Conservation (phyloP, 2,888 invertebrate genomes). For the Diadromus collaris region DNA sequence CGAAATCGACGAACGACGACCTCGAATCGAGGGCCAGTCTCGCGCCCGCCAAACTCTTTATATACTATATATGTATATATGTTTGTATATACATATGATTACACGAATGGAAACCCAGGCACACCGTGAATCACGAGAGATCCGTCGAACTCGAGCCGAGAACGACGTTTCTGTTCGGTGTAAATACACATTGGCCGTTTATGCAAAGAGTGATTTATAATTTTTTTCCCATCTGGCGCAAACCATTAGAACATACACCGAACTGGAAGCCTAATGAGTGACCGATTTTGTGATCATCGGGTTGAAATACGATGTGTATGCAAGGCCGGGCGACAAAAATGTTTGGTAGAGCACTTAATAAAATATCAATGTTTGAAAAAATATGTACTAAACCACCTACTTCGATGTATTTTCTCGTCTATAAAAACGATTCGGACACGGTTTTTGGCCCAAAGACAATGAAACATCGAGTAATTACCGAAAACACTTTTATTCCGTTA, state of each 20-base stretch:
- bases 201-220: constrained; percentile 28
- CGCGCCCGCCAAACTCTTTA: constrained; percentile 52
- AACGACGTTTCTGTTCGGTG: constrained; percentile 33
- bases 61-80: neutral
- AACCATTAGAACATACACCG: neutral
- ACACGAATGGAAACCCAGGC: constrained; percentile 34
- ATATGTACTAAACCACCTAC: too few relatives aligned
- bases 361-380: neutral
- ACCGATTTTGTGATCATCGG: neutral
- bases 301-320: neutral
- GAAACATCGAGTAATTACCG: neutral
- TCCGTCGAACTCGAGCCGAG: constrained; percentile 48
- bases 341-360: too few relatives aligned
- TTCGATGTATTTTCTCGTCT: too few relatives aligned
- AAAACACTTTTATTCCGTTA: neutral
- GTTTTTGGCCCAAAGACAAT: neutral
- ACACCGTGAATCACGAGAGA: constrained; percentile 54
- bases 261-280: neutral
- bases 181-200: constrained; percentile 13
- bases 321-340: neutral
- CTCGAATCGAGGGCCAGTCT: constrained; percentile 56
- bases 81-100: constrained; percentile 3
- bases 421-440: too few relatives aligned
- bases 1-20: constrained; percentile 59
- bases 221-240: constrained; percentile 12